Conservation (phyloP, 2,888 invertebrate genomes). For the Morpho achilles region DNA sequence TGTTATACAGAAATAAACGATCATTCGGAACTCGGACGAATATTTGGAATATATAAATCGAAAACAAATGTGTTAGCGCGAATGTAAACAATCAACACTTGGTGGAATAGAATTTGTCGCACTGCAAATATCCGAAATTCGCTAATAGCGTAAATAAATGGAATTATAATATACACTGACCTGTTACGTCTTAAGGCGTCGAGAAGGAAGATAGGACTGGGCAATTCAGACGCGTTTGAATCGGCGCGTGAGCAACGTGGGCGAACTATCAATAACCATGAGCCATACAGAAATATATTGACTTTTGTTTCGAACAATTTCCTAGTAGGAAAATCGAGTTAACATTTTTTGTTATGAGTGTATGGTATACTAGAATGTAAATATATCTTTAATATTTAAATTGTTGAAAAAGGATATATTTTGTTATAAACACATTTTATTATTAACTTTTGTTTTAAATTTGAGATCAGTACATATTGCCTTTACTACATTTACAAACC, state of each 20-base stretch:
- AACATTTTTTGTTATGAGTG: background rate
- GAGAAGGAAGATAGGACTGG: conserved; percentile 69
- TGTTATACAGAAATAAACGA: conserved; percentile 54
- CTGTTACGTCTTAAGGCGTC: conserved; percentile 66
- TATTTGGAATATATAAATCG: conserved; percentile 32
- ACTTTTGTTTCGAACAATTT: conserved; percentile 72
- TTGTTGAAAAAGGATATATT: no score
- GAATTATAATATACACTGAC: conserved; percentile 47
- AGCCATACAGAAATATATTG: conserved; percentile 74
- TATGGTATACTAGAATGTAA: no score
- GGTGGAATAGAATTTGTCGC: conserved; percentile 39
- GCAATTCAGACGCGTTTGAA: conserved; percentile 41
- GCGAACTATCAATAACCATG: conserved; percentile 75
- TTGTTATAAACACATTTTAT: no score
- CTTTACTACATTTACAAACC: no score
- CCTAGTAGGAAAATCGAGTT: conserved; percentile 48
- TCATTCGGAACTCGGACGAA: conserved; percentile 44
- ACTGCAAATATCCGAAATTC: conserved; percentile 48
- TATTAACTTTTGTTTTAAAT: no score
- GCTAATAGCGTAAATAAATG: conserved; percentile 36
- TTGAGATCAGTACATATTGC: no score
- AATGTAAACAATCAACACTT: conserved; percentile 27
- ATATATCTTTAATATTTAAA: no score
- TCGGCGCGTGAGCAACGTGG: conserved; percentile 56
- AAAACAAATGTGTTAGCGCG: conserved; percentile 20